These are phyloP conservation scores for Neosilurus hyrtlii DNA, from an alignment of 2,797 vertebrate genomes.

Conservation along the genomic window DNA sequence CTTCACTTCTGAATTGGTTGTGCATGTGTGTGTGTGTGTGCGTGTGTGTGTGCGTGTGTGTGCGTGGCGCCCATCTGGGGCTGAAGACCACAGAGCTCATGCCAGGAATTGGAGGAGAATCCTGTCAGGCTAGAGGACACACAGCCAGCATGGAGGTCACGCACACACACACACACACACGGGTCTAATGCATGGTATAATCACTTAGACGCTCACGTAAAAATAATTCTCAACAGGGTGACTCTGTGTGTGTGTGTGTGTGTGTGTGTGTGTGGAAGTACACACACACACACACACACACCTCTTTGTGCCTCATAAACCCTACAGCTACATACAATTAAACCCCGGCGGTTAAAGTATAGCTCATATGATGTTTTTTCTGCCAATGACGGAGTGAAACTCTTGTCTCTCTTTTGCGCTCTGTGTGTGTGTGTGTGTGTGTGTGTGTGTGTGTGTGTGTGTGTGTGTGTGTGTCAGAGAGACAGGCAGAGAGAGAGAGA, in stretches of 20 bases:
- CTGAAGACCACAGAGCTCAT: constrained; percentile 55
- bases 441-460: constrained; percentile 15
- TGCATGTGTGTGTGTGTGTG: constrained; percentile 43
- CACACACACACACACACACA: background rate
- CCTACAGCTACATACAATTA: constrained; percentile 71
- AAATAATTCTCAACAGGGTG: constrained; percentile 3
- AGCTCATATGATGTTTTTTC: constrained; percentile 77
- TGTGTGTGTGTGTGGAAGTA: constrained; percentile 14
- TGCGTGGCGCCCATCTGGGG: constrained; percentile 59
- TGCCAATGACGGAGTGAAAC: constrained; percentile 71
- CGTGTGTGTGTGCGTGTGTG: constrained; percentile 36
- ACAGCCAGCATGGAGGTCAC: constrained; percentile 51
- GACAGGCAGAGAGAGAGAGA: too few relatives aligned
- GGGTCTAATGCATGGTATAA: background rate
- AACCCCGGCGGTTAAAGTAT: constrained; percentile 77
- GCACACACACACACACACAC: constrained; percentile 38
- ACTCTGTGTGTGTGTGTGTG: constrained; percentile 19
- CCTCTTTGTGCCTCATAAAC: constrained; percentile 62
- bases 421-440: background rate
- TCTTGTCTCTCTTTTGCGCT: too few relatives aligned
- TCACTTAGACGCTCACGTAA: background rate
- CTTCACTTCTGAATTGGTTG: background rate
- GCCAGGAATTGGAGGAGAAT: constrained; percentile 58
- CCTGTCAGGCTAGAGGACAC: constrained; percentile 63
- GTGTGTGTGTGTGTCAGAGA: background rate